phyloP scores from a whole-genome alignment of 1,140 invertebrate species.

The Drosophila prosaltans region DNA sequence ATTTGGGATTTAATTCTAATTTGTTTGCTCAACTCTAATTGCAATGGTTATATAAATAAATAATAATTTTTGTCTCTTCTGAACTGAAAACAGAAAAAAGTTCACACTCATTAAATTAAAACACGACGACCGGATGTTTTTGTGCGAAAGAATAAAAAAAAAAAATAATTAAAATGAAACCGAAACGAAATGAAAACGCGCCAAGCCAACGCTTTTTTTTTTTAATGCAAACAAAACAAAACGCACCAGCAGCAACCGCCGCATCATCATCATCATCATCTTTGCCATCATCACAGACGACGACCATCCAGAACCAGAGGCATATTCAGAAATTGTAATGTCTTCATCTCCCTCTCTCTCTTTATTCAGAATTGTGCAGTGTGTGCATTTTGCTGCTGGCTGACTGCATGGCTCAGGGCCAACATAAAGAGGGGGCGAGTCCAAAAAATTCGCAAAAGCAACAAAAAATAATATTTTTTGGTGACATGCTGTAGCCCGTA shows the following conservation, averaged over 20 bases:
- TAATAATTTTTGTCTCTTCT: constrained; percentile 58
- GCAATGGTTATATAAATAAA: constrained; percentile 55
- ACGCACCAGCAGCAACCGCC: constrained; percentile 2
- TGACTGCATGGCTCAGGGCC: constrained; percentile 23
- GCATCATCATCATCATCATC: constrained; percentile 37
- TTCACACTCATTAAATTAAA: constrained; percentile 80
- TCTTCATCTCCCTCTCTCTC: constrained; percentile 44
- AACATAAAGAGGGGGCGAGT: constrained; percentile 40
- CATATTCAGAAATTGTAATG: constrained; percentile 41
- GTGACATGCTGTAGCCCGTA: constrained; percentile 14
- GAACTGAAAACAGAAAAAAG: constrained; percentile 53
- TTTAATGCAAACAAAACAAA: constrained; percentile 42
- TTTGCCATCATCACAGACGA: constrained; percentile 23
- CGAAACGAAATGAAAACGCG: constrained; percentile 51
- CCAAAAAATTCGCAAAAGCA: neutral
- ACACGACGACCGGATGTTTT: constrained; percentile 80
- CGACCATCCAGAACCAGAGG: constrained; percentile 33
- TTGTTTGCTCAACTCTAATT: neutral
- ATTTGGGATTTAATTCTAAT: neutral
- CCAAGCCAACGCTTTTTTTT: constrained; percentile 15
- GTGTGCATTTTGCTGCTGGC: constrained; percentile 26
- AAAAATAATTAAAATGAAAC: constrained; percentile 69
- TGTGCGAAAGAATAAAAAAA: constrained; percentile 56
- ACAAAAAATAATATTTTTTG: neutral
- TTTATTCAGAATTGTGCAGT: constrained; percentile 47